Evolutionary conservation across 2,113 vertebrate genomes (phyloP).

Genomic region (Puffinus mauretanicus): DNA sequence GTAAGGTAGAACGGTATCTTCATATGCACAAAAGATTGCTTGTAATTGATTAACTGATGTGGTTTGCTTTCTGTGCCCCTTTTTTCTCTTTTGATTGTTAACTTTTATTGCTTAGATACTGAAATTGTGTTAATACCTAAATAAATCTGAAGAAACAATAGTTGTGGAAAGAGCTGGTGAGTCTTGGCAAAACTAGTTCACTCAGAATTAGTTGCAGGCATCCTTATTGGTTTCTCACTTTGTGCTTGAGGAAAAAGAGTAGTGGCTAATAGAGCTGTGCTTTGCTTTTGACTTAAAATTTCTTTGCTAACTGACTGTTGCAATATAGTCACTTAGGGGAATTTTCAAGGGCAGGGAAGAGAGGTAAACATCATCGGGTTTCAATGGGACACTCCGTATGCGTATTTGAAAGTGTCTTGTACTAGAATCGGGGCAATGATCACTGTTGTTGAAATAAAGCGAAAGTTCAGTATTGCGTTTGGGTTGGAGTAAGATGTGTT

Average conservation of each 20-base stretch:
- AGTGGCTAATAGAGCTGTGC: not conserved
- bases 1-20: not conserved
- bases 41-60: not conserved
- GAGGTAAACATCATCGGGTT: not conserved
- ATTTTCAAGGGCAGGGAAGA: not conserved
- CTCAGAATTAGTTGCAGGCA: not conserved
- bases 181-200: not conserved
- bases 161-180: not conserved
- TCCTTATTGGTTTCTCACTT: accelerated
- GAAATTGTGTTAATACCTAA: not conserved
- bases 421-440: not conserved
- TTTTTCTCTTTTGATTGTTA: not conserved
- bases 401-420: not conserved
- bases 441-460: not conserved
- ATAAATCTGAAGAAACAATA: not conserved
- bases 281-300: not conserved
- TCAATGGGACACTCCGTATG: not conserved
- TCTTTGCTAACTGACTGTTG: not conserved
- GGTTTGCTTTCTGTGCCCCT: not conserved
- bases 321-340: not conserved
- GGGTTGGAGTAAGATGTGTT: not conserved
- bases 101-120: not conserved
- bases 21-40: not conserved
- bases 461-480: not conserved
- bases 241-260: not conserved